Conservation (phyloP, 2,113 vertebrate genomes). For the Burhinus oedicnemus region DNA sequence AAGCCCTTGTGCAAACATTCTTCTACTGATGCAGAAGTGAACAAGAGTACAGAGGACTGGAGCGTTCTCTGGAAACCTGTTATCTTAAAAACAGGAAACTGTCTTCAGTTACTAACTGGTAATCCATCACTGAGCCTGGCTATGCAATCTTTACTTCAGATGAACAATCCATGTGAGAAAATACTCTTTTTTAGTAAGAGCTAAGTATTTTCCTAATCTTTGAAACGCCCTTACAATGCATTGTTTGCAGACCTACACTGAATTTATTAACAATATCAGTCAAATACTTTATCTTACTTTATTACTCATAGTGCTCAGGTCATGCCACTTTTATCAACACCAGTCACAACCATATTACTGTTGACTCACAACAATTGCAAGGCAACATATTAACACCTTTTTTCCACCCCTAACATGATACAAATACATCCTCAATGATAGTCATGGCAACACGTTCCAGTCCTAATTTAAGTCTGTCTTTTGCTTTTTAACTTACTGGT, state of each 20-base stretch:
- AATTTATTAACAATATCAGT: neutral
- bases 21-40: neutral
- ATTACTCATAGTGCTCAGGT: neutral
- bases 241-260: neutral
- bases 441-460: neutral
- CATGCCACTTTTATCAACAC: neutral
- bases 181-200: neutral
- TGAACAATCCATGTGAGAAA: neutral
- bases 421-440: neutral
- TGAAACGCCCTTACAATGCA: neutral
- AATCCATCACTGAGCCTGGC: neutral
- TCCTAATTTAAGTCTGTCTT: neutral
- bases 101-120: neutral
- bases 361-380: neutral
- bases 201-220: neutral
- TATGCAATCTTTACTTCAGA: neutral
- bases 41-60: neutral
- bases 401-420: neutral
- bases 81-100: neutral
- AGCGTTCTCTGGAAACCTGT: neutral
- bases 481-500: neutral
- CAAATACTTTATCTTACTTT: neutral
- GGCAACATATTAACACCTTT: neutral
- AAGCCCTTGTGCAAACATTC: neutral
- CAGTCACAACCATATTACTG: neutral